phyloP scores from a whole-genome alignment of 2,888 invertebrate genomes.

The Melieria picta region DNA sequence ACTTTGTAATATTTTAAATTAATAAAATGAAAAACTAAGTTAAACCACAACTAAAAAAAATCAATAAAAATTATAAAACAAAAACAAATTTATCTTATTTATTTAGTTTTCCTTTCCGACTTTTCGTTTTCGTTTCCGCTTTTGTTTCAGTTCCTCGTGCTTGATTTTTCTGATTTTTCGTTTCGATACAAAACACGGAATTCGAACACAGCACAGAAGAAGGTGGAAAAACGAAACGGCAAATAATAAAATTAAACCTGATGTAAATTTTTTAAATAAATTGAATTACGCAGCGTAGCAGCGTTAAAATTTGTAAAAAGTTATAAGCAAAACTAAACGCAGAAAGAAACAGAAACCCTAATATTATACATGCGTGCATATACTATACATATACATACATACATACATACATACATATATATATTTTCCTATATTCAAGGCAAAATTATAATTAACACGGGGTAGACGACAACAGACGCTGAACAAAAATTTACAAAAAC shows the following conservation, averaged over 20 bases:
- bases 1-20: slow-evolving; percentile 18
- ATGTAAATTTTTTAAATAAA: too few species aligned
- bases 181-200: background rate
- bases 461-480: too few species aligned
- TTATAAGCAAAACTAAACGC: too few species aligned
- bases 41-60: slow-evolving; percentile 23
- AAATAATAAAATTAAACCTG: too few species aligned
- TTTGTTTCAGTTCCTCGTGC: too few species aligned
- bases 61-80: slow-evolving; percentile 16
- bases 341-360: slow-evolving; percentile 4
- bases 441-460: background rate
- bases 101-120: background rate
- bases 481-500: too few species aligned
- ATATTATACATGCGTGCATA: slow-evolving; percentile 7
- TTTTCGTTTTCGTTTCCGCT: too few species aligned
- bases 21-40: slow-evolving; percentile 24
- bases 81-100: background rate
- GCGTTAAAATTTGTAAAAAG: too few species aligned
- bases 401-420: slow-evolving; percentile 9
- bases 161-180: too few species aligned
- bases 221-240: too few species aligned
- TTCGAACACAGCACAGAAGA: background rate
- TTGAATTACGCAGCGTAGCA: too few species aligned
- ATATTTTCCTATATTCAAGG: background rate
- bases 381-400: slow-evolving; percentile 2